Conservation (phyloP, 2,888 invertebrate species). For the Cheilosia urbana region DNA sequence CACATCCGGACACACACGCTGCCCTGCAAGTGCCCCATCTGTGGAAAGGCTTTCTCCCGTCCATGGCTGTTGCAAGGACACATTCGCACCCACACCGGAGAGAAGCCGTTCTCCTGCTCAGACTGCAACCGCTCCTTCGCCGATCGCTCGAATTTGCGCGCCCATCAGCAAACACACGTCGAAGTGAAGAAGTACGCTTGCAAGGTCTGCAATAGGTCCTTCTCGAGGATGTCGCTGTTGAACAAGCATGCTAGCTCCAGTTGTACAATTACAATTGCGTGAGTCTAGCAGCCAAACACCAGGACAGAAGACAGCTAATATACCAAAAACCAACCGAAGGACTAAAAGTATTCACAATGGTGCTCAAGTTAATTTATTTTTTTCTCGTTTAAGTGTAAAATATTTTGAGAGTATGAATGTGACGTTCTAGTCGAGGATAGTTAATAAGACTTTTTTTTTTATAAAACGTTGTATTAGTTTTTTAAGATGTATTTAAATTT, state of each 20-base stretch:
- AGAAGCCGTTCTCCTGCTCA: constrained; percentile 82
- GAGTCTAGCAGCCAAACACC: constrained; percentile 65
- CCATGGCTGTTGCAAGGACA: constrained; percentile 83
- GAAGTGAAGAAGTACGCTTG: constrained; percentile 83
- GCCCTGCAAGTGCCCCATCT: constrained; percentile 83
- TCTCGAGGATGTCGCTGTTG: constrained; percentile 83
- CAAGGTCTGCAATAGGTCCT: constrained; percentile 82
- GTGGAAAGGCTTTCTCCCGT: constrained; percentile 83
- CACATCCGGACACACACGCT: constrained; percentile 83
- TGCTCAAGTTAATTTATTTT: constrained; percentile 49
- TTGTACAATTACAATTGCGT: constrained; percentile 81
- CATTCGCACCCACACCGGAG: constrained; percentile 83
- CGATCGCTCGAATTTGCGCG: constrained; percentile 83
- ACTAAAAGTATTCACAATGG: constrained; percentile 25
- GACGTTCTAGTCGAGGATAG: constrained; percentile 67
- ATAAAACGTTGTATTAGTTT: constrained; percentile 50
- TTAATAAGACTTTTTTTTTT: neutral
- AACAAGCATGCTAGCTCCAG: constrained; percentile 82
- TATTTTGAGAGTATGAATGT: constrained; percentile 34
- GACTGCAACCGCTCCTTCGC: constrained; percentile 83
- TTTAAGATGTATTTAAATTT: constrained; percentile 31
- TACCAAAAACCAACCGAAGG: constrained; percentile 53
- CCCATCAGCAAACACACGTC: constrained; percentile 83
- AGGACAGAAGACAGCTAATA: constrained; percentile 52
- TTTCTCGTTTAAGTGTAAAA: constrained; percentile 3